Base-by-base conservation (phyloP, 2,888 invertebrate species). In the Frankliniella fusca region DNA sequence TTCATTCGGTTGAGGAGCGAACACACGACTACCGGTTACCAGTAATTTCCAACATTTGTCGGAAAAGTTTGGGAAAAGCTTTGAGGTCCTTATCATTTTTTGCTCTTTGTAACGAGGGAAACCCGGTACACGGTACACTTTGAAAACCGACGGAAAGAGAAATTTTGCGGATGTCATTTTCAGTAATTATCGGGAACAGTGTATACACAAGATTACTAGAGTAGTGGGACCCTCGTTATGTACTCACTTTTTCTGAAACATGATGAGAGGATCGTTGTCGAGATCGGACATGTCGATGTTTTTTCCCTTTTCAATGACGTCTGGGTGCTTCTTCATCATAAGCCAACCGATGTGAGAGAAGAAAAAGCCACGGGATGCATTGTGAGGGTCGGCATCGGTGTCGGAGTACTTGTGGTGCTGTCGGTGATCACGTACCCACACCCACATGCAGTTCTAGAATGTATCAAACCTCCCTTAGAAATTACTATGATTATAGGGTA, bases 301-400 rank as follows among this genome's bases (percentile, higher is more conserved):
- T 83, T 89, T 89, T 83, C 92, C 94, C 85, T 93, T 92, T 83
- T 90, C 89, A 49, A 90, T 91, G 61, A 94, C 93, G 84, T 92
- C 91, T 0, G 94, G 95, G 86, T 96, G 96, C 87, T 95, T 96
- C 84, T 90, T 91, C 84, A 89, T 89, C 91, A 96, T 91, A 28
- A 96, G 88, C 96, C 96, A 97, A 10, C 96, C 96, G 81, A 96
- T 91, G 87, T 97, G 96, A 3, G 93, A 91, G 88, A 96, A 97
- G 90, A 96, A 96, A 89, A 97, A 95, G 0, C 96, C 96, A 80
- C 94, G 89, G 80, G 90, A 91, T 0, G 94, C 91, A 86, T 95
- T 95, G 88, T 95, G 95, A 0, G 95, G 95, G 87, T 95, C 95
- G 0, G 91, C 94, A 85, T 94, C 92, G 0, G 92, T 93, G 85